Percentiles rank a stretch among this genome's conserved stretches.
Evolutionary conservation across 2,888 invertebrate genomes (phyloP).

Genomic region (Galerucella pusilla): DNA sequence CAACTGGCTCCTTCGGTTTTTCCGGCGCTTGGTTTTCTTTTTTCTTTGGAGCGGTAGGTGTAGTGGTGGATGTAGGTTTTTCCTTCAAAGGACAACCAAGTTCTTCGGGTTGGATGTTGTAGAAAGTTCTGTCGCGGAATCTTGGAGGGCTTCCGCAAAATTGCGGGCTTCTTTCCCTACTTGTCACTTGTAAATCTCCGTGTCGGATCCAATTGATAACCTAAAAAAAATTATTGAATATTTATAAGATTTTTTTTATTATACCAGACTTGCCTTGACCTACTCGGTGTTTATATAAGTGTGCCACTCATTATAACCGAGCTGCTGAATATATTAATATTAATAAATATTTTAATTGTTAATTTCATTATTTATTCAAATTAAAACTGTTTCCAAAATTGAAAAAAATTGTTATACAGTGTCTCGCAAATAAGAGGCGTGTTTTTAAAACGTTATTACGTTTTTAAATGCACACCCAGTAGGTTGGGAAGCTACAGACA

Average conservation of each 20-base stretch:
- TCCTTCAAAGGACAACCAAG: conserved; percentile 66
- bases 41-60: conserved; percentile 22
- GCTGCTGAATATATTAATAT: neutral
- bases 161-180: conserved; percentile 90
- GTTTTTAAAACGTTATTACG: no score
- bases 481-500: no score
- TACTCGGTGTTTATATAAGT: neutral
- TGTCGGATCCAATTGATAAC: conserved; percentile 86
- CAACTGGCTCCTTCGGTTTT: conserved; percentile 65
- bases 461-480: no score
- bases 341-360: neutral
- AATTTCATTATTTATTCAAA: no score
- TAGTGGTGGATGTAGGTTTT: conserved; percentile 28
- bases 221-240: conserved; percentile 17
- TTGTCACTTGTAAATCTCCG: conserved; percentile 90
- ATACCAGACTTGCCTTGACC: neutral
- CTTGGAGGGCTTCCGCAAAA: conserved; percentile 88
- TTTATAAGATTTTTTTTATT: neutral
- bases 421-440: no score
- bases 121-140: conserved; percentile 85
- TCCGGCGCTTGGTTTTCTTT: conserved; percentile 14
- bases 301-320: neutral
- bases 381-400: no score
- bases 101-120: conserved; percentile 85
- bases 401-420: no score